Evolutionary conservation across 1,140 invertebrate genomes (phyloP).

Genomic region (Tenebrio molitor): DNA sequence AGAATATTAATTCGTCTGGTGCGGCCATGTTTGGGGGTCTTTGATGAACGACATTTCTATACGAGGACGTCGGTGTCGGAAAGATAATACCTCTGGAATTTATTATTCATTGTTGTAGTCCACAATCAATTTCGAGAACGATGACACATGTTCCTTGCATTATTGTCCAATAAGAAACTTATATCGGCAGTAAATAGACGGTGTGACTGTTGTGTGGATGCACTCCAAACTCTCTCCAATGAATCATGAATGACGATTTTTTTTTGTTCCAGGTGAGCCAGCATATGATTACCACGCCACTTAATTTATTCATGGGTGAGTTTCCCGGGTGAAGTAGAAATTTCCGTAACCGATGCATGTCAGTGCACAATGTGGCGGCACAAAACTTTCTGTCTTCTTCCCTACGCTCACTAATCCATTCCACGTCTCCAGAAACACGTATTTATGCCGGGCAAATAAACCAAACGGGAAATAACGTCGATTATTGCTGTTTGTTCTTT

Average conservation of each 20-base stretch:
- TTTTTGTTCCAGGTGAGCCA: constrained; percentile 19
- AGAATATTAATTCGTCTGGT: constrained; percentile 28
- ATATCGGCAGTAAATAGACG: constrained; percentile 17
- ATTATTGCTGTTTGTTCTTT: constrained; percentile 32
- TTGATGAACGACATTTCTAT: constrained; percentile 31
- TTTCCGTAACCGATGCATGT: constrained; percentile 28
- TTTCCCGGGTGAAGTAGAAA: constrained; percentile 1
- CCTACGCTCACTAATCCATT: constrained; percentile 25
- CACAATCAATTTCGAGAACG: constrained; percentile 21
- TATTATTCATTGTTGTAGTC: constrained; percentile 32
- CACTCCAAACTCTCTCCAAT: background rate
- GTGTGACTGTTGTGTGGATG: background rate
- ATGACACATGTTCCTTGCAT: constrained; percentile 10
- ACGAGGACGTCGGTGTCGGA: constrained; percentile 17
- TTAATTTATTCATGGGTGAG: constrained; percentile 22
- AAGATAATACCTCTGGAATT: constrained; percentile 33
- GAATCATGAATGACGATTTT: background rate
- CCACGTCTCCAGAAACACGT: constrained; percentile 40
- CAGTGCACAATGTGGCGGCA: constrained; percentile 12
- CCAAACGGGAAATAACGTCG: constrained; percentile 27
- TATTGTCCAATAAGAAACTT: constrained; percentile 4
- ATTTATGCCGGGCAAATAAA: constrained; percentile 29
- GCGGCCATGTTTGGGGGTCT: constrained; percentile 9
- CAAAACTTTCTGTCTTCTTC: constrained; percentile 8
- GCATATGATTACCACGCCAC: background rate